These are phyloP conservation scores for Epinephelus moara DNA, from an alignment of 2,113 vertebrate species.

Conservation along the genomic window DNA sequence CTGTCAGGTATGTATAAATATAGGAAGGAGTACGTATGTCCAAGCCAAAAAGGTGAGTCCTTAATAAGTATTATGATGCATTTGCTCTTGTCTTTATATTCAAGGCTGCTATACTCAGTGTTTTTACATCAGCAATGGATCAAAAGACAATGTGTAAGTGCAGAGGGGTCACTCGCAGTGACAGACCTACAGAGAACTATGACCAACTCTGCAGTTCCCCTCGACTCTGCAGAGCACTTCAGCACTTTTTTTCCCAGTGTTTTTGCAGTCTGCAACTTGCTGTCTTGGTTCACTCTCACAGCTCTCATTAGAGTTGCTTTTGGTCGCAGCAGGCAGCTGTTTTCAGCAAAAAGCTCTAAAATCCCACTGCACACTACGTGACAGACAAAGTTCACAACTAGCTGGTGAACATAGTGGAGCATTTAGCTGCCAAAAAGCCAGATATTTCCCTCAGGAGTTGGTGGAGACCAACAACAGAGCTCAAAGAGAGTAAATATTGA, in stretches of 20 bases:
- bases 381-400: not conserved
- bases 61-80: not conserved
- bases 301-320: not conserved
- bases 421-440: not conserved
- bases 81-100: not conserved
- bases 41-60: not conserved
- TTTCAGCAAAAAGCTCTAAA: not conserved
- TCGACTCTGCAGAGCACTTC: not conserved
- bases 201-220: not conserved
- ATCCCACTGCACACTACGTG: not conserved
- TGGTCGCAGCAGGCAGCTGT: not conserved
- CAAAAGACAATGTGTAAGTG: not conserved
- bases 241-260: not conserved
- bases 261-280: not conserved
- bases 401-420: not conserved
- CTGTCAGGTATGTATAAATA: not conserved
- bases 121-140: not conserved
- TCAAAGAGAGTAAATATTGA: not conserved
- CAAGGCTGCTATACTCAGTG: not conserved
- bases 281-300: not conserved
- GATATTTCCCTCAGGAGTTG: not conserved
- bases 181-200: not conserved
- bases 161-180: not conserved
- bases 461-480: not conserved
- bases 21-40: not conserved